Evolutionary conservation across 2,797 vertebrate genomes (phyloP).

Genomic region (Thamnophis elegans): DNA sequence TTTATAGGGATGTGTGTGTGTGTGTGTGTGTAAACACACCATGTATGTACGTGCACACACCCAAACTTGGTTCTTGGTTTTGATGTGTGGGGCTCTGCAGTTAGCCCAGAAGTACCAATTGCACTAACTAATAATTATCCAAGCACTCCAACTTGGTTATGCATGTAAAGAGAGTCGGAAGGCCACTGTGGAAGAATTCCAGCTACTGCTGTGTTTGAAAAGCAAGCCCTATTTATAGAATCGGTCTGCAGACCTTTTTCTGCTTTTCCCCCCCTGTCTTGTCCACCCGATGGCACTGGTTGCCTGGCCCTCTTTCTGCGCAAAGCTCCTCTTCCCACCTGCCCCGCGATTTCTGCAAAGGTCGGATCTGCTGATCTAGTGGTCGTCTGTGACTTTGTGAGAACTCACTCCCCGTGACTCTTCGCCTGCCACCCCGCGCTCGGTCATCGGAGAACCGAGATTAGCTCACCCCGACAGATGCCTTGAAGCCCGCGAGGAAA

Average conservation of each 20-base stretch:
- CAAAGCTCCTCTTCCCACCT: not conserved
- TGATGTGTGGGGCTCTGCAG: too few relatives aligned
- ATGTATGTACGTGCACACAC: too few relatives aligned
- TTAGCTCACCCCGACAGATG: not conserved
- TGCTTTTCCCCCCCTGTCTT: rapidly evolving
- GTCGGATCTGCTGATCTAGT: not conserved
- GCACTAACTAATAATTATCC: not conserved
- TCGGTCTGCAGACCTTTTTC: not conserved
- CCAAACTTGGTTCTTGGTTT: too few relatives aligned
- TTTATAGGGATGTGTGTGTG: too few relatives aligned
- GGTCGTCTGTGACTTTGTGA: not conserved
- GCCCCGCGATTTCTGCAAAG: not conserved
- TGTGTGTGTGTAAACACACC: too few relatives aligned
- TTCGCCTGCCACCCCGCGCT: not conserved
- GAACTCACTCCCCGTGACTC: not conserved
- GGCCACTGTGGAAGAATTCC: not conserved
- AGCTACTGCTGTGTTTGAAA: not conserved
- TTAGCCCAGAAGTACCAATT: not conserved
- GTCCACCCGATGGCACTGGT: not conserved
- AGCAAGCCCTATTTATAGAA: not conserved
- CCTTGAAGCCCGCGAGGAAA: not conserved
- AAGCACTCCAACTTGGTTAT: not conserved
- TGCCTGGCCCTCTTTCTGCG: not conserved
- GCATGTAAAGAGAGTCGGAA: not conserved
- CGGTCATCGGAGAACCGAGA: not conserved